Percentiles rank a stretch among this genome's conserved stretches.
phyloP scores from a whole-genome alignment of 2,113 vertebrate genomes.

The Opisthocomus hoazin region DNA sequence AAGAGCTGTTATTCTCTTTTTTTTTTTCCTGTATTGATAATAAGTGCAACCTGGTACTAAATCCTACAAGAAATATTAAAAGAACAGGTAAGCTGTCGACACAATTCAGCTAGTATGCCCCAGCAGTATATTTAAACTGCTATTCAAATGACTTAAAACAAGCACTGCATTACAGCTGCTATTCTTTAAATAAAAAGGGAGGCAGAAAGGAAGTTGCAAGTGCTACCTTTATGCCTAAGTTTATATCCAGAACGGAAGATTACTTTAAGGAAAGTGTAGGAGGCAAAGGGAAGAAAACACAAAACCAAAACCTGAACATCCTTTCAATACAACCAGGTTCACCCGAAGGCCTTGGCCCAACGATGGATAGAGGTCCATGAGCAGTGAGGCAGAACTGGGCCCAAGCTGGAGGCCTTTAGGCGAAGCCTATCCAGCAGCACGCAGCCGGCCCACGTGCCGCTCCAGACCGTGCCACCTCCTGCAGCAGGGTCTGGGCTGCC shows the following conservation, averaged over 20 bases:
- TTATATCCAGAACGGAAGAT: constrained; percentile 22
- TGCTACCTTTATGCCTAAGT: not conserved
- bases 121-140: not conserved
- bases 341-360: not conserved
- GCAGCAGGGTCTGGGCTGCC: not conserved
- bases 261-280: not conserved
- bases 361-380: accelerated
- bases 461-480: not conserved
- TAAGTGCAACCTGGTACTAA: not conserved
- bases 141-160: not conserved
- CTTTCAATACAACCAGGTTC: not conserved
- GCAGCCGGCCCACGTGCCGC: not conserved
- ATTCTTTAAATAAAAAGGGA: not conserved
- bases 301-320: not conserved
- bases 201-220: constrained; percentile 17
- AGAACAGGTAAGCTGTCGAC: not conserved
- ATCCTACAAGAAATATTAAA: not conserved
- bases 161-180: not conserved
- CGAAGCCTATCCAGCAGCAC: not conserved
- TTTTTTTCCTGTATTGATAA: not conserved
- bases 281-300: not conserved
- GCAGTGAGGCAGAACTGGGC: not conserved
- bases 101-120: not conserved
- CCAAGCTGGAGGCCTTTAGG: not conserved
- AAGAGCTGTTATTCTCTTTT: not conserved